A percentile compares a stretch with the other conserved stretches of the same genome.
Evolutionary conservation across 2,797 vertebrate species (phyloP).

Genomic region (Semotilus atromaculatus): DNA sequence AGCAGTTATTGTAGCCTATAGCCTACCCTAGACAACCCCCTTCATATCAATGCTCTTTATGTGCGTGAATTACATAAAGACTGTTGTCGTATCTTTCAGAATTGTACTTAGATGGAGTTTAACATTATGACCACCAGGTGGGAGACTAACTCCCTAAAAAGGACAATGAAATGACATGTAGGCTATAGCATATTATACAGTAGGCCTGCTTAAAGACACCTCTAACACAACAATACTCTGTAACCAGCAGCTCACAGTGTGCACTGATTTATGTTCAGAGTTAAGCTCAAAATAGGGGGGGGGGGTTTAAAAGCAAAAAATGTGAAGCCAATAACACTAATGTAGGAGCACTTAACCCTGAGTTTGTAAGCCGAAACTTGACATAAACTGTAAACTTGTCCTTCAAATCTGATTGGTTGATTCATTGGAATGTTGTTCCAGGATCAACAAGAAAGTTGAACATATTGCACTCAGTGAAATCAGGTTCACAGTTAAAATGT

Average conservation of each 20-base stretch:
- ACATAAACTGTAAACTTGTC: too few relatives aligned
- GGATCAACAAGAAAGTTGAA: too few relatives aligned
- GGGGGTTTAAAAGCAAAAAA: neutral
- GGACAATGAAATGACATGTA: neutral
- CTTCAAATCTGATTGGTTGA: too few relatives aligned
- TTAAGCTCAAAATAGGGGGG: too few relatives aligned
- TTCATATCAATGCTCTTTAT: neutral
- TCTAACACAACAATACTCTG: neutral
- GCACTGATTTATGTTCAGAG: neutral
- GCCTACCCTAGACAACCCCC: neutral
- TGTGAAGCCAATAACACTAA: neutral
- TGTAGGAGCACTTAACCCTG: too few relatives aligned
- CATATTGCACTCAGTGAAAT: too few relatives aligned
- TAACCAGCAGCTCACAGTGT: neutral
- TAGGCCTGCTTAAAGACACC: neutral
- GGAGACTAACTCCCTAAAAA: conserved; percentile 17
- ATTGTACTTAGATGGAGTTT: conserved; percentile 26
- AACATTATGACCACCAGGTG: conserved; percentile 49
- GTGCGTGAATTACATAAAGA: neutral
- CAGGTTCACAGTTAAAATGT: neutral
- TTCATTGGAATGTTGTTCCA: too few relatives aligned
- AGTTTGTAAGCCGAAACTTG: too few relatives aligned
- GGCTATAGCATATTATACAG: neutral
- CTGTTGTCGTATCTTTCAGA: neutral
- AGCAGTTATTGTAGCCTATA: neutral